Evolutionary conservation across 2,888 invertebrate genomes (phyloP).

Genomic region (Chirona hameri): DNA sequence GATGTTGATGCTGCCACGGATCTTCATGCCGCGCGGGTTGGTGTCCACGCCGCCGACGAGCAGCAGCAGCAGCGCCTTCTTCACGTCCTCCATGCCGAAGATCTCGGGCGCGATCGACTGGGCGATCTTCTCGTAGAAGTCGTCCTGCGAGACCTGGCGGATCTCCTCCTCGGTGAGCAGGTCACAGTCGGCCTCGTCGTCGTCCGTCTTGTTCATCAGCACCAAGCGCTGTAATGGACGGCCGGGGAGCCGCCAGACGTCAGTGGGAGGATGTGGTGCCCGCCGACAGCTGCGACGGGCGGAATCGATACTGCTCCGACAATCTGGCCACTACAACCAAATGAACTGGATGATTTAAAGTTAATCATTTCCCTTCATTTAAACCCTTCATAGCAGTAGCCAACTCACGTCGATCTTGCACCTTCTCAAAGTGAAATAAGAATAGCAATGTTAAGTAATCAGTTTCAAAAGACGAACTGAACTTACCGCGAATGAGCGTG

Average conservation of each 20-base stretch:
- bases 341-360: too few species aligned
- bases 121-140: slow-evolving; percentile 89
- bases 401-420: too few species aligned
- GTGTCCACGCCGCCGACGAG: slow-evolving; percentile 68
- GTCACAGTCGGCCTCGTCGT: slow-evolving; percentile 62
- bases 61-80: slow-evolving; percentile 88
- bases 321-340: too few species aligned
- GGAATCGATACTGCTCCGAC: too few species aligned
- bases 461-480: too few species aligned
- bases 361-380: too few species aligned
- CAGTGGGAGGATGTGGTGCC: too few species aligned
- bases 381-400: too few species aligned
- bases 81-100: slow-evolving; percentile 96
- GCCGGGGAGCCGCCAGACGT: background rate
- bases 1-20: slow-evolving; percentile 91
- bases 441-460: too few species aligned
- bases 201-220: slow-evolving; percentile 81
- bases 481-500: too few species aligned
- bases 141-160: slow-evolving; percentile 71
- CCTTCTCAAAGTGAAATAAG: too few species aligned
- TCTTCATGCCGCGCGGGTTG: slow-evolving; percentile 93
- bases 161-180: slow-evolving; percentile 81
- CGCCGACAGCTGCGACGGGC: too few species aligned
- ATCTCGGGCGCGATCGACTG: slow-evolving; percentile 96
- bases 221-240: slow-evolving; percentile 58